Evolutionary conservation across 1,140 invertebrate species (phyloP), one percentile per base, ranked within the genome.

Genomic region (Trachelipus rathkii): DNA sequence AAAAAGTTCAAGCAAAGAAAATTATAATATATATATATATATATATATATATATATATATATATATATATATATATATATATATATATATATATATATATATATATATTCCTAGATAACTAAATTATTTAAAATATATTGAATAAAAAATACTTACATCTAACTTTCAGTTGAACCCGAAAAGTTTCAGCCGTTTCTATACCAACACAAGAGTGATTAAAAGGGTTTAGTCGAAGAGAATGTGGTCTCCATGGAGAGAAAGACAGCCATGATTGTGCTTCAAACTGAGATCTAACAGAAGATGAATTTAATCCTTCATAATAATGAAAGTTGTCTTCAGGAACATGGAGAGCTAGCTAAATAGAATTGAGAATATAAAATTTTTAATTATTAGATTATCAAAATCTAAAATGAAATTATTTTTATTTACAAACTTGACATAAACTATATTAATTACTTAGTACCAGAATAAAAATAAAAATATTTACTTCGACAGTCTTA

Each of bases 321-420:
- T 60, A 60, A 60, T 60, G 19, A 60, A 60, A 60, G 50, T 60
- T 60, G 19, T 60, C 50, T 19, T 60, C 19, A 60, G 50, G 50
- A 60, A 60, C 50, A 15, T 60, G 11, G 1, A 60, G 11, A 19
- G 11, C 50, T 15, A 60, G 50, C 50, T 60, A 19, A 60, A 60
- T 4, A 60, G 50, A 1, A 60, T 33, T 33, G 6, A 33, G 33
- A 33, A 33, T 33, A 3, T 33, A 33, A 33, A 33, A 33, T 33
- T 33, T 33, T 3, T 33, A 33, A 33, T 6, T 6, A 33, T 33
- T 33, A 3, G 33, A 33, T 33, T 33, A 33, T 33, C n/a, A 33
- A 33, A 1, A 33, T 33, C 33, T 33, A 33, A 33, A 1, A 33
- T 3, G 33, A 33, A 33, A 33, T 33, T 33, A 33, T 33, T 33